Percentiles rank a stretch among this genome's conserved stretches.
Evolutionary conservation across 2,113 vertebrate species (phyloP).

Genomic region (Puffinus mauretanicus): DNA sequence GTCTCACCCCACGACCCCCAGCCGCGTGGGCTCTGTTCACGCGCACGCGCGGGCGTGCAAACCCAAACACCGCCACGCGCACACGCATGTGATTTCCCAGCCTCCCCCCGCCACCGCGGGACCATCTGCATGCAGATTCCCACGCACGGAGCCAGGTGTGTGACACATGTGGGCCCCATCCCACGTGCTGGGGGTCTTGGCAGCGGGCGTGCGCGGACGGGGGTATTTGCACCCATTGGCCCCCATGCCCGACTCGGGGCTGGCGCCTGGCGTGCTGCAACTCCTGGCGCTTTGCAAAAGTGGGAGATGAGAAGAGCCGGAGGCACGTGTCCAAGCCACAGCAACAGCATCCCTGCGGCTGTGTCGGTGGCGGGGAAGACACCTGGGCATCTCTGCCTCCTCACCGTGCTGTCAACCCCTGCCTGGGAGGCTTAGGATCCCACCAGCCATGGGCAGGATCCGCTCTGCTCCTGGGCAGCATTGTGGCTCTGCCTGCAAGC

Average conservation of each 20-base stretch:
- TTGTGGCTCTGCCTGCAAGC: neutral
- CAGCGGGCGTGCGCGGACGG: rapidly evolving
- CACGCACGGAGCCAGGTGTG: neutral
- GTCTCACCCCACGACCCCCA: neutral
- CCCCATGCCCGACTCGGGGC: neutral
- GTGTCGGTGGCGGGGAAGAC: neutral
- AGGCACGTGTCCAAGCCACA: neutral
- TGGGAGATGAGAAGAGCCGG: neutral
- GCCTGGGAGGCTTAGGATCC: neutral
- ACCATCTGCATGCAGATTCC: slow-evolving; percentile 27
- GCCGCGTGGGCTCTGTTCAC: neutral
- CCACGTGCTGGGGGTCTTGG: neutral
- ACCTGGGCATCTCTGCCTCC: neutral
- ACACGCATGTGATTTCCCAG: neutral
- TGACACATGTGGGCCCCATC: neutral
- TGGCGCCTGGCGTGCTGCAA: neutral
- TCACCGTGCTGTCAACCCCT: neutral
- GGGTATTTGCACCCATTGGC: neutral
- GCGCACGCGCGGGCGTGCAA: neutral
- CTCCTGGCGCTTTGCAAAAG: neutral
- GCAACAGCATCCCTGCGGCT: neutral
- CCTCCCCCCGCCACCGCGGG: neutral
- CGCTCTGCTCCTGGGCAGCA: neutral
- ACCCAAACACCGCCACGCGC: neutral
- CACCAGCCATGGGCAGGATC: neutral